A percentile compares a stretch with the other conserved stretches of the same genome.
Evolutionary conservation across 1,140 invertebrate genomes (phyloP).

Genomic region (Subanguina moxae): DNA sequence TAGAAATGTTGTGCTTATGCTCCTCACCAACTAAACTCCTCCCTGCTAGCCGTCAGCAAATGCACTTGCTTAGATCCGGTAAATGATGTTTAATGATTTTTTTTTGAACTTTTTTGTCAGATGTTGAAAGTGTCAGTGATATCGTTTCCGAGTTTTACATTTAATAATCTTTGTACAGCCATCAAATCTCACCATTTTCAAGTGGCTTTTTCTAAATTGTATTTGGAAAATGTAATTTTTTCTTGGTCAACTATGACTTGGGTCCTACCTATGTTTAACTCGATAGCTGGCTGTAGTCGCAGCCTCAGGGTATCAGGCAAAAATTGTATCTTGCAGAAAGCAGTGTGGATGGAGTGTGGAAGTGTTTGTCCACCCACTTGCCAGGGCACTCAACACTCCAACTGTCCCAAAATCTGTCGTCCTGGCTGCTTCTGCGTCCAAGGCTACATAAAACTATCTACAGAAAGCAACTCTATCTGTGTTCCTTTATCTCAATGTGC

Average conservation of each 20-base stretch:
- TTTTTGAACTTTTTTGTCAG: not conserved
- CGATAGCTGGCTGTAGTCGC: too few species aligned
- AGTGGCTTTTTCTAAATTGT: too few species aligned
- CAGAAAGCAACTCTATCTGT: slow-evolving; percentile 7
- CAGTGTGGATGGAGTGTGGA: slow-evolving; percentile 16
- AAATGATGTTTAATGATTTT: not conserved
- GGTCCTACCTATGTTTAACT: too few species aligned
- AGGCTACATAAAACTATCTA: slow-evolving; percentile 9
- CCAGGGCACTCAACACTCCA: not conserved
- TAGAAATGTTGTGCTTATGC: slow-evolving; percentile 18
- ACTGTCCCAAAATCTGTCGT: slow-evolving; percentile 17
- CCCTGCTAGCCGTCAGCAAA: not conserved
- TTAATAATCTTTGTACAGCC: too few species aligned
- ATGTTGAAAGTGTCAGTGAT: too few species aligned
- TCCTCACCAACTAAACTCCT: not conserved
- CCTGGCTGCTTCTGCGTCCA: slow-evolving; percentile 14
- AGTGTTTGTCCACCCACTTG: slow-evolving; percentile 12
- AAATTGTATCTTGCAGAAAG: not conserved
- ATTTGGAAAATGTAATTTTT: too few species aligned
- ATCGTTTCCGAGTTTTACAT: too few species aligned
- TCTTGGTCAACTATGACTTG: too few species aligned
- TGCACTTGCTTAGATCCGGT: slow-evolving; percentile 14
- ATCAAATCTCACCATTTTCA: too few species aligned
- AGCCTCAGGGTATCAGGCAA: too few species aligned
- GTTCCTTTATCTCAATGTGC: slow-evolving; percentile 12